Conservation (phyloP, 2,888 invertebrate genomes). For the Pimpla rufipes region DNA sequence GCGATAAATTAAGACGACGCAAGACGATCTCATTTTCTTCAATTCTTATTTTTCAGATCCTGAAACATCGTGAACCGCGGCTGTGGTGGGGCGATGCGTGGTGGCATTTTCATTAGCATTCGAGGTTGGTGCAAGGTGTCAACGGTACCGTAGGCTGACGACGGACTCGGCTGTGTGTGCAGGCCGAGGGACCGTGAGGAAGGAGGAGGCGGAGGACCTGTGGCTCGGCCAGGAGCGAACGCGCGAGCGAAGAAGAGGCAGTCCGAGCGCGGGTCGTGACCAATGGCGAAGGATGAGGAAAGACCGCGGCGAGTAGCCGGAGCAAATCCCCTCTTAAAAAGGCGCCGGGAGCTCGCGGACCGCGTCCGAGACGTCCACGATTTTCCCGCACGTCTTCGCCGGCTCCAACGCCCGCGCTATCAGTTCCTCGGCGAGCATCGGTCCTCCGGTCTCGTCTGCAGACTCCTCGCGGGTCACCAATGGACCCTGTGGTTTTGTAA, state of each 20-base stretch:
- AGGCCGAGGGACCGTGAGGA: constrained; percentile 22
- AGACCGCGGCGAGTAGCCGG: constrained; percentile 20
- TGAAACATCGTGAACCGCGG: too few species aligned
- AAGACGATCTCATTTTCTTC: too few species aligned
- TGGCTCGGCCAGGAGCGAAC: constrained; percentile 35
- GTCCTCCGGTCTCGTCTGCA: constrained; percentile 72
- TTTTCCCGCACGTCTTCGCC: constrained; percentile 77
- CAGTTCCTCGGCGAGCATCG: constrained; percentile 80
- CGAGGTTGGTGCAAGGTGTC: constrained; percentile 63
- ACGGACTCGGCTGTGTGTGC: constrained; percentile 21
- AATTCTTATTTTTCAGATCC: too few species aligned
- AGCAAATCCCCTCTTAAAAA: constrained; percentile 76
- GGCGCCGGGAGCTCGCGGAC: constrained; percentile 60
- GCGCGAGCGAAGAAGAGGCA: constrained; percentile 68
- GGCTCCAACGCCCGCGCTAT: constrained; percentile 78
- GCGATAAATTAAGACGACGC: too few species aligned
- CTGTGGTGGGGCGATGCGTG: constrained; percentile 32
- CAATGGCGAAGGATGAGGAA: constrained; percentile 74
- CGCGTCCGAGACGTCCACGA: constrained; percentile 65
- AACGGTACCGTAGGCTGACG: constrained; percentile 59
- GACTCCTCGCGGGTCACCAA: background rate
- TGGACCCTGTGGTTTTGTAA: background rate
- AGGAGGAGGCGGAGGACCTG: constrained; percentile 48
- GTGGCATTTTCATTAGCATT: constrained; percentile 74
- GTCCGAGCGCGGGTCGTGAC: constrained; percentile 71